Evolutionary conservation across 2,113 vertebrate species (phyloP).

Genomic region (Noturus placidus): DNA sequence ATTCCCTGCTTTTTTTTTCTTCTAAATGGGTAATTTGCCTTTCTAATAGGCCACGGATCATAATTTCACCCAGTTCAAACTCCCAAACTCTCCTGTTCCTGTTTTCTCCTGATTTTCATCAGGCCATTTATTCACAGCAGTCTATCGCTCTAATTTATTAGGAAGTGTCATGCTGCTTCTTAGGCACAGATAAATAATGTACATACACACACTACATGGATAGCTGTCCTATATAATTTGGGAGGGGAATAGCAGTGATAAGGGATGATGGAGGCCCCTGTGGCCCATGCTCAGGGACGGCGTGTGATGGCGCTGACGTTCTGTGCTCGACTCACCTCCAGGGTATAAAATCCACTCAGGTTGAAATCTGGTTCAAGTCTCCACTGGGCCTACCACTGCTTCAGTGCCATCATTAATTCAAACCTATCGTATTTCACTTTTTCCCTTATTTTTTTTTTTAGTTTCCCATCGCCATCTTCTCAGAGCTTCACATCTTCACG

Average conservation of each 20-base stretch:
- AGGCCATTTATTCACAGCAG: slow-evolving; percentile 72
- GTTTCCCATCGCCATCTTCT: slow-evolving; percentile 16
- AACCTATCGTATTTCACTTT: slow-evolving; percentile 56
- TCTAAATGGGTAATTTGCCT: slow-evolving; percentile 63
- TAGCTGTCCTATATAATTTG: slow-evolving; percentile 67
- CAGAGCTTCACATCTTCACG: neutral
- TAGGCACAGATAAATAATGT: slow-evolving; percentile 34
- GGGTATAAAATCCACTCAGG: slow-evolving; percentile 64
- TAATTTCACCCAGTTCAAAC: slow-evolving; percentile 57
- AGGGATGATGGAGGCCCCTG: slow-evolving; percentile 63
- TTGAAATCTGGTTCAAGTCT: slow-evolving; percentile 78
- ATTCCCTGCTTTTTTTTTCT: slow-evolving; percentile 33
- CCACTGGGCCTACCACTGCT: slow-evolving; percentile 63
- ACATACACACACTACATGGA: slow-evolving; percentile 44
- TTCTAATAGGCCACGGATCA: slow-evolving; percentile 54
- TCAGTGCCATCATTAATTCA: slow-evolving; percentile 71
- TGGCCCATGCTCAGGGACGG: slow-evolving; percentile 63
- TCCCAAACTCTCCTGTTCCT: slow-evolving; percentile 35
- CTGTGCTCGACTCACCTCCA: slow-evolving; percentile 60
- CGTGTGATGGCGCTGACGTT: slow-evolving; percentile 48
- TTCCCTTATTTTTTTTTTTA: slow-evolving; percentile 18
- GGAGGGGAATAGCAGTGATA: slow-evolving; percentile 57
- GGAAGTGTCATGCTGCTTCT: slow-evolving; percentile 56
- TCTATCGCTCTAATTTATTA: slow-evolving; percentile 74
- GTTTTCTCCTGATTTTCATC: slow-evolving; percentile 72